Base-by-base conservation (phyloP, 2,113 vertebrate genomes). In the Alaudala cheleensis region DNA sequence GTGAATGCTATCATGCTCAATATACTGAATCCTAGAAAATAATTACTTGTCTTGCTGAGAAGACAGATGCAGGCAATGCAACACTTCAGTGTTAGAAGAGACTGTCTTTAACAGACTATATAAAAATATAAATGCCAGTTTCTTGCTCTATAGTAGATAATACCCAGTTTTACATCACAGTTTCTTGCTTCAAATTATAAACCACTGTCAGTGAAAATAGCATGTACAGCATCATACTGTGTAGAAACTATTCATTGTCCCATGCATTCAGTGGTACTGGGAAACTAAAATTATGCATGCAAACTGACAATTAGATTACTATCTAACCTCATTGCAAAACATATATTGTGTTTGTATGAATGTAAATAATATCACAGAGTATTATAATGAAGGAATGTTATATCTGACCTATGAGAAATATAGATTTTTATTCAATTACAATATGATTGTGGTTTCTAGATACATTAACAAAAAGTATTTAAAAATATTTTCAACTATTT, bases 1-100 rank as follows among this genome's bases (percentile, higher is more conserved):
- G 77, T 74, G 14, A n/a, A 81, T 91, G 33, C 5, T 81, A 82
- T 92, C 56, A 57, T 71, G 44, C 12, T 88, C n/a, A 67, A 39
- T 80, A 87, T 71, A 83, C 28, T 82, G 64, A 73, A 61, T 69
- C 44, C 58, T 71, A 74, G 56, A 94, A 95, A 91, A 93, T 73
- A 95, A 95, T 95, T 94, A 70, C 62, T 93, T 94, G 29, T 74
- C 90, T 85, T 93, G 37, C 61, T 90, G 62, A 78, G 72, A 86
- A 81, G 83, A 85, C n/a, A 90, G 88, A 49, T 76, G 21, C 33
- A 83, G 73, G 56, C 33, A 91, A 70, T 71, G n/a, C 37, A 74
- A 25, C 39, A 47, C 6, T 91, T 95, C 26, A 69, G 8, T 71
- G 44, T 45, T 84, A 56, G 49, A 84, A 90, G 40, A 64, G 50